A percentile compares a stretch with the other conserved stretches of the same genome.
Evolutionary conservation across 1,140 invertebrate genomes (phyloP).

Genomic region (Aphis gossypii): DNA sequence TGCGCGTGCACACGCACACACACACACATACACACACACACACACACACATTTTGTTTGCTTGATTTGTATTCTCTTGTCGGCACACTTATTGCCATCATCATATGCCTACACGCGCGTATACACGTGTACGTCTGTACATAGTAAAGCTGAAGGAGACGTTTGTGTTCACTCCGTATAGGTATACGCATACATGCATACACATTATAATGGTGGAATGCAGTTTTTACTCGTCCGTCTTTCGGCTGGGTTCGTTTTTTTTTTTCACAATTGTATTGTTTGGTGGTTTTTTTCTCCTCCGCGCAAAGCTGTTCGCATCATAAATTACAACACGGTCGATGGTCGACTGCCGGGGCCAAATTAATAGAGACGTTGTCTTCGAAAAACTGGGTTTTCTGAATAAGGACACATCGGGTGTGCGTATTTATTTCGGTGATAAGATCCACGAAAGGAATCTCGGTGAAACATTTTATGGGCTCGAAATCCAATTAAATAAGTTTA

Average conservation of each 20-base stretch:
- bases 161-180: slow-evolving; percentile 8
- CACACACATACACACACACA: not conserved
- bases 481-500: slow-evolving; percentile 24
- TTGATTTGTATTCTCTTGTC: slow-evolving; percentile 56
- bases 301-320: slow-evolving; percentile 7
- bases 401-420: slow-evolving; percentile 19
- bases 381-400: slow-evolving; percentile 41
- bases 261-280: slow-evolving; percentile 34
- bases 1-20: not conserved
- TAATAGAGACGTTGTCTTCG: slow-evolving; percentile 50
- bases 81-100: slow-evolving; percentile 46
- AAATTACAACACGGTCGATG: slow-evolving; percentile 26
- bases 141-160: slow-evolving; percentile 18
- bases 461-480: not conserved
- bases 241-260: not conserved
- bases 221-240: slow-evolving; percentile 49
- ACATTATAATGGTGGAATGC: slow-evolving; percentile 37
- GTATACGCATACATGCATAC: not conserved
- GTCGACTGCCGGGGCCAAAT: slow-evolving; percentile 7
- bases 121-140: not conserved
- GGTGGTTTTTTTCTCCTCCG: not conserved
- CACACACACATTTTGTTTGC: not conserved
- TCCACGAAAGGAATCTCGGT: slow-evolving; percentile 14
- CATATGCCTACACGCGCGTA: not conserved
- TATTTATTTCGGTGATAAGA: slow-evolving; percentile 49